phyloP scores from a whole-genome alignment of 2,797 vertebrate species.

The Pipistrellus nathusii region DNA sequence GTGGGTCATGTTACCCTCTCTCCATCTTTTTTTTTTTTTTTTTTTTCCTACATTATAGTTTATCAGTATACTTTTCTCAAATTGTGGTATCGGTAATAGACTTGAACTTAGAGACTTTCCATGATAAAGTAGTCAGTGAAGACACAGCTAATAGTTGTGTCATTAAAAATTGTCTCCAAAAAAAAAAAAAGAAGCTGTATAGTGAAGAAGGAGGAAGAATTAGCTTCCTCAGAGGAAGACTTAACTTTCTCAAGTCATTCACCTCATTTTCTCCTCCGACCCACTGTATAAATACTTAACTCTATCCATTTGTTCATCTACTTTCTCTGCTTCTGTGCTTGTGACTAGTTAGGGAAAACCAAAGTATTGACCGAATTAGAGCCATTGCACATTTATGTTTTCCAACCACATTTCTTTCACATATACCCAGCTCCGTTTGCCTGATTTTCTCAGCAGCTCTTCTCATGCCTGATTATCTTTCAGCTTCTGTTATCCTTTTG shows the following conservation, averaged over 20 bases:
- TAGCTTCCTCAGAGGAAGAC: neutral
- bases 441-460: neutral
- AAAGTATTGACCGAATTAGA: neutral
- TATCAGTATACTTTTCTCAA: neutral
- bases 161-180: neutral
- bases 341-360: neutral
- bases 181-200: neutral
- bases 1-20: neutral
- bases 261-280: neutral
- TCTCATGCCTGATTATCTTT: neutral
- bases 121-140: neutral
- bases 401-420: neutral
- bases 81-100: neutral
- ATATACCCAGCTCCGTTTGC: neutral
- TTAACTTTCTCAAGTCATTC: neutral
- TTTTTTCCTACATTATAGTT: neutral
- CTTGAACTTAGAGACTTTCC: neutral
- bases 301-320: neutral
- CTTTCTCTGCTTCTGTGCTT: constrained; percentile 8
- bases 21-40: neutral
- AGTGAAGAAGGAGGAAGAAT: neutral
- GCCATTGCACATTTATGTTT: neutral
- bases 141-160: neutral
- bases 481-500: neutral
- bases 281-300: neutral